phyloP scores from a whole-genome alignment of 2,888 invertebrate genomes.

The Cecidostiba fungosa region DNA sequence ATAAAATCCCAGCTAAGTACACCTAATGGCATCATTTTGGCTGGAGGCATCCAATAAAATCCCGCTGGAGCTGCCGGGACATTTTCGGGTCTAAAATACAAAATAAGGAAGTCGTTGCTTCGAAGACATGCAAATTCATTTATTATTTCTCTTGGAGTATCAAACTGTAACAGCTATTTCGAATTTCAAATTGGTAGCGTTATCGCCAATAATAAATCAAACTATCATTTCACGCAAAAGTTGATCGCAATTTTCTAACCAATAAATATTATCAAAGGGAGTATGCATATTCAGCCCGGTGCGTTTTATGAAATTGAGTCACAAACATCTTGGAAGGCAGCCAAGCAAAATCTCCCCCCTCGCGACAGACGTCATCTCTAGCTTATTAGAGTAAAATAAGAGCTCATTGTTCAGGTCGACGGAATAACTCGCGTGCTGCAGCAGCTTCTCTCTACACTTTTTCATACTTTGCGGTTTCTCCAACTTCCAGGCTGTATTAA shows the following conservation, averaged over 20 bases:
- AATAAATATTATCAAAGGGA: conserved; percentile 35
- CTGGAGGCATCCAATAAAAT: conserved; percentile 71
- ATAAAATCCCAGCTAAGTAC: conserved; percentile 76
- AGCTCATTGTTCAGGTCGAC: conserved; percentile 35
- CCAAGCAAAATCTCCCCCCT: conserved; percentile 47
- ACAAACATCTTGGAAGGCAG: conserved; percentile 40
- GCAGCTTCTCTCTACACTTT: conserved; percentile 20
- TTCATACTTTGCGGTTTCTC: conserved; percentile 55
- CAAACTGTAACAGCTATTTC: not conserved
- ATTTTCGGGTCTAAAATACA: conserved; percentile 65
- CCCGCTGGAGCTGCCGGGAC: conserved; percentile 68
- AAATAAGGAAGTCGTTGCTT: conserved; percentile 1
- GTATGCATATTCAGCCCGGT: conserved; percentile 8
- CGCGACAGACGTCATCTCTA: conserved; percentile 52
- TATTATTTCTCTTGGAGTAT: not conserved
- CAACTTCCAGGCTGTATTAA: conserved; percentile 49
- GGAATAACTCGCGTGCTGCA: conserved; percentile 21
- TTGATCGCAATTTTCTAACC: conserved; percentile 14
- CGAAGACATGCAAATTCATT: not conserved
- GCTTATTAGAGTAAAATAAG: conserved; percentile 60
- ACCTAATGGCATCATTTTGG: conserved; percentile 77
- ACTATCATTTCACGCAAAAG: conserved; percentile 13
- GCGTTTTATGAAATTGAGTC: conserved; percentile 52
- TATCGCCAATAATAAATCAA: not conserved
- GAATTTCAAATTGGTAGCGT: not conserved